phyloP scores from a whole-genome alignment of 2,113 vertebrate species.

The Elanus axillaris region DNA sequence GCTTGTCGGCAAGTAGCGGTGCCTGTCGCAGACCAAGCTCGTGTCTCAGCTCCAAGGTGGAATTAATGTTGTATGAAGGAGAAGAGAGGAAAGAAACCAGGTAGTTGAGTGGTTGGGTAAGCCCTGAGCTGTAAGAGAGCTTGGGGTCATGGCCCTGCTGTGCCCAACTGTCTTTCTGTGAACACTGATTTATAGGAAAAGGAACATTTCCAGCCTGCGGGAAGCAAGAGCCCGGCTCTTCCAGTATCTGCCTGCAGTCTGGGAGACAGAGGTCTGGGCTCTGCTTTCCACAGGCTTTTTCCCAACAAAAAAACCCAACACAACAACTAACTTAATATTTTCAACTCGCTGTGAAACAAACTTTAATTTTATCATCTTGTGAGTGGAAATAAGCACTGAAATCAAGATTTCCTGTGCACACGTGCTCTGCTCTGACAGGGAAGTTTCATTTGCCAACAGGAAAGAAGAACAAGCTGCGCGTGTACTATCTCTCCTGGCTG shows the following conservation, averaged over 20 bases:
- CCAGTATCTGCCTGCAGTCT: not conserved
- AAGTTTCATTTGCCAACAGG: constrained; percentile 48
- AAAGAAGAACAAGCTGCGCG: constrained; percentile 98
- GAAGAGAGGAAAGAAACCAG: not conserved
- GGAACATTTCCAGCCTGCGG: not conserved
- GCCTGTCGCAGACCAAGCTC: not conserved
- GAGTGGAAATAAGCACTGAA: not conserved
- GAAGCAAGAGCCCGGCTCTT: not conserved
- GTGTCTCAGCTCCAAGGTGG: not conserved
- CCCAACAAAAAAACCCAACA: not conserved
- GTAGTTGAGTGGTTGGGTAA: not conserved
- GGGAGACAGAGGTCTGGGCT: not conserved
- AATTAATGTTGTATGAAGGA: not conserved
- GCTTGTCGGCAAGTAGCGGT: not conserved
- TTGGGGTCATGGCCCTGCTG: not conserved
- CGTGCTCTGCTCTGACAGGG: not conserved
- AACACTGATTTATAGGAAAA: not conserved
- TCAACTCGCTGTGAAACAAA: not conserved
- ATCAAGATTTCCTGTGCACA: not conserved
- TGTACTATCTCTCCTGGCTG: constrained; percentile 98
- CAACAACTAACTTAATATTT: not conserved
- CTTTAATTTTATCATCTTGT: not conserved
- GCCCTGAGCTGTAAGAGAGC: not conserved
- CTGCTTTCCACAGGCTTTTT: not conserved
- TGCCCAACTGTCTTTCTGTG: not conserved